Conservation (phyloP, 1,140 invertebrate genomes). For the Anastrepha obliqua region DNA sequence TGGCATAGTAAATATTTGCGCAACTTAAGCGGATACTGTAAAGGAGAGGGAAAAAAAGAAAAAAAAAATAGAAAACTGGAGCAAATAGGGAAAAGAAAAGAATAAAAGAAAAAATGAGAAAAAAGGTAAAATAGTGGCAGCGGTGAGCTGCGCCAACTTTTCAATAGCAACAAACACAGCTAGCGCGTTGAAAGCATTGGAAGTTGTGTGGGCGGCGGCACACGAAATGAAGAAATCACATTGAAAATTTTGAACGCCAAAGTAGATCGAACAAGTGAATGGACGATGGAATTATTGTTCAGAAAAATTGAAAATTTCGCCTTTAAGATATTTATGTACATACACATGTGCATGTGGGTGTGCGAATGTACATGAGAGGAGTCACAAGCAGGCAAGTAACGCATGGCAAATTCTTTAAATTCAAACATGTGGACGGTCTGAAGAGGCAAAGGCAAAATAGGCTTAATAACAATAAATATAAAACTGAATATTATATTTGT, state of each 20-base stretch:
- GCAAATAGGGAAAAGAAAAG: neutral
- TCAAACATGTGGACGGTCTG: no score
- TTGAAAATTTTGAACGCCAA: neutral
- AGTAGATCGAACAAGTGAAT: neutral
- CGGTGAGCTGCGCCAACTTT: conserved; percentile 12
- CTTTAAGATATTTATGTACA: no score
- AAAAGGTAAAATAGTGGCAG: neutral
- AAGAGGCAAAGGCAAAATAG: no score
- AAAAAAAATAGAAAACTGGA: neutral
- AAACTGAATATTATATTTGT: no score
- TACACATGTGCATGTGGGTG: no score
- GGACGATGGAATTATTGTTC: neutral
- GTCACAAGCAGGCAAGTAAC: no score
- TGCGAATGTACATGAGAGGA: no score
- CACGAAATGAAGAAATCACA: conserved; percentile 32
- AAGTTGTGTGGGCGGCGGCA: neutral
- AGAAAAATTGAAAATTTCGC: no score
- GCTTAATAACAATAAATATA: no score
- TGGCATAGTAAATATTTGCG: conserved; percentile 73
- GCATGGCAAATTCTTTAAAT: no score
- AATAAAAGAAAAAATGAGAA: conserved; percentile 39
- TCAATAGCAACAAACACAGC: neutral
- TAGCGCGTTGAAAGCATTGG: neutral
- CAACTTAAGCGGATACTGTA: conserved; percentile 67
- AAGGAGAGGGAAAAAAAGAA: conserved; percentile 38